Percentiles rank a stretch among this genome's conserved stretches.
Conservation (phyloP, 2,113 vertebrate species). For the Podarcis cretensis region DNA sequence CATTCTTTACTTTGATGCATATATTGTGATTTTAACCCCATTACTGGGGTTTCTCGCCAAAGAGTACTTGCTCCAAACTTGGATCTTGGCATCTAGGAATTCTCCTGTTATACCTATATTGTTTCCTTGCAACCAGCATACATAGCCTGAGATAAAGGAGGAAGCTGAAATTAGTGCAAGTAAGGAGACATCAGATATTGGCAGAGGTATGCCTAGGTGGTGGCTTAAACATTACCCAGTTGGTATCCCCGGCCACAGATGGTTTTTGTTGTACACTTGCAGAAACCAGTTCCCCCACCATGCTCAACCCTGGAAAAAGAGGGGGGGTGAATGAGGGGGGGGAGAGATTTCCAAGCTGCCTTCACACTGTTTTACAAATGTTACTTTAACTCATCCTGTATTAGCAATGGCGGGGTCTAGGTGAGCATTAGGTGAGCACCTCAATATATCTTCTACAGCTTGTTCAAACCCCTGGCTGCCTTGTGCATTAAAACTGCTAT, state of each 20-base stretch:
- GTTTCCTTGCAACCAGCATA: too few relatives aligned
- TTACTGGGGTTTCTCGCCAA: too few relatives aligned
- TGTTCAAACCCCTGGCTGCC: not conserved
- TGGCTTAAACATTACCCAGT: not conserved
- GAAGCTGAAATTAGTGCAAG: too few relatives aligned
- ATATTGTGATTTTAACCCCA: too few relatives aligned
- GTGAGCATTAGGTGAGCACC: not conserved
- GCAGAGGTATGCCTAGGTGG: not conserved
- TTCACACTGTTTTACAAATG: not conserved
- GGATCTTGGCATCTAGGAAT: too few relatives aligned
- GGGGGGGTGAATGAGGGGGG: too few relatives aligned
- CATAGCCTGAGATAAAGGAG: too few relatives aligned
- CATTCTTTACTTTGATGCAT: too few relatives aligned
- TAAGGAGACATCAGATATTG: not conserved
- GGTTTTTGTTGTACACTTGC: not conserved
- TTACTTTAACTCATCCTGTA: not conserved
- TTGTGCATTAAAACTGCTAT: conserved; percentile 28
- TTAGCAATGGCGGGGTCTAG: not conserved
- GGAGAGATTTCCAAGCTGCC: not conserved
- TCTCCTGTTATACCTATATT: too few relatives aligned
- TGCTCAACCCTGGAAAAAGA: too few relatives aligned
- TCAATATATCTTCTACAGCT: conserved; percentile 25
- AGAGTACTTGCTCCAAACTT: too few relatives aligned
- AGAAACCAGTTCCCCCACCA: not conserved
- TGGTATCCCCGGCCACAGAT: not conserved